Conservation (phyloP, 1,140 invertebrate genomes). For the Lanistes nyassanus region DNA sequence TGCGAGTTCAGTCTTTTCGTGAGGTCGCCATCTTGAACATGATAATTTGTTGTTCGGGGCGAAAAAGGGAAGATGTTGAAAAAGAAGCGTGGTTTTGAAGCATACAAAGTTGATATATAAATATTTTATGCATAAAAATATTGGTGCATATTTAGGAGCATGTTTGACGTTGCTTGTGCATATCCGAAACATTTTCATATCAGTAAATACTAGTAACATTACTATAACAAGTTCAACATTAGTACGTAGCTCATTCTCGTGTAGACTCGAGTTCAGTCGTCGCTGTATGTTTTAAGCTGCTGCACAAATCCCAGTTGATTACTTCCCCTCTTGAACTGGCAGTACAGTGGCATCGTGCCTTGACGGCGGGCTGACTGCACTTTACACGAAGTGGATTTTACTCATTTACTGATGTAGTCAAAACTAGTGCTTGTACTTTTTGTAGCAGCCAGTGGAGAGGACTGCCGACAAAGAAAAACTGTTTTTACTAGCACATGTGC, state of each 20-base stretch:
- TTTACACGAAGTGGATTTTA: too few relatives aligned
- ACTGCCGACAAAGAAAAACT: too few relatives aligned
- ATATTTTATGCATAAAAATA: too few relatives aligned
- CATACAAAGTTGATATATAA: too few relatives aligned
- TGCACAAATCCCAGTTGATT: background rate
- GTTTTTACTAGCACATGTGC: too few relatives aligned
- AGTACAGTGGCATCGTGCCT: too few relatives aligned
- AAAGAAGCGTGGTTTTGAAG: too few relatives aligned
- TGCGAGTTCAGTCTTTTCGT: background rate
- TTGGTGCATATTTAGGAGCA: background rate
- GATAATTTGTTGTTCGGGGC: background rate
- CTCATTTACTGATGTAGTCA: too few relatives aligned
- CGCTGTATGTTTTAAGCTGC: background rate
- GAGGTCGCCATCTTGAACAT: constrained; percentile 22
- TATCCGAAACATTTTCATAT: background rate
- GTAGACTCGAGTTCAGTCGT: background rate
- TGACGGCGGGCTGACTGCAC: too few relatives aligned
- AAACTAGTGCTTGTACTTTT: too few relatives aligned
- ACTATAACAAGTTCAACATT: background rate
- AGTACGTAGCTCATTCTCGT: background rate
- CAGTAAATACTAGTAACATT: background rate
- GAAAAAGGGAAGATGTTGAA: too few relatives aligned
- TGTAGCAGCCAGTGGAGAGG: too few relatives aligned
- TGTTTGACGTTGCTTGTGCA: background rate
- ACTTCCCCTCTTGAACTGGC: background rate